phyloP scores from a whole-genome alignment of 2,888 invertebrate species.

The Osmoderma eremita region DNA sequence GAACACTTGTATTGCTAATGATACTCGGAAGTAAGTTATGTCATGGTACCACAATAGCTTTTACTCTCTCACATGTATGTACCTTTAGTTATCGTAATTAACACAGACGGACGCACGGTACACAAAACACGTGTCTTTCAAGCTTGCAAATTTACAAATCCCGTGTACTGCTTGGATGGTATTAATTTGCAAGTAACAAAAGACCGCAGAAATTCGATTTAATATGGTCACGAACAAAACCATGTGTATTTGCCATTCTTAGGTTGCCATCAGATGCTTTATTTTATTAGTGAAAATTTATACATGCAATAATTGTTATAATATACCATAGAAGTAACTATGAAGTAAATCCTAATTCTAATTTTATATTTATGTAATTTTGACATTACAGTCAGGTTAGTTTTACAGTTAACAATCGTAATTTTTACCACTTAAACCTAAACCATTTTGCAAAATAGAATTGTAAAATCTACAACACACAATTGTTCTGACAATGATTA shows the following conservation, averaged over 20 bases:
- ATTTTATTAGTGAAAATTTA: neutral
- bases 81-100: neutral
- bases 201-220: neutral
- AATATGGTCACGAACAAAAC: constrained; percentile 7
- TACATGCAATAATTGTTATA: no score
- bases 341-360: no score
- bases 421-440: no score
- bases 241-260: neutral
- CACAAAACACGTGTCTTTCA: neutral
- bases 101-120: neutral
- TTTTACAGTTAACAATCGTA: no score
- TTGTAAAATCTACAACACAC: no score
- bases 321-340: no score
- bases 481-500: no score
- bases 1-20: constrained; percentile 18
- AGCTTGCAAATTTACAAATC: neutral
- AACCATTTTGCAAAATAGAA: no score
- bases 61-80: neutral
- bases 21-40: neutral
- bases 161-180: neutral
- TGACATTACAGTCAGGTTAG: no score
- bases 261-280: neutral
- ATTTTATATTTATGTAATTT: no score
- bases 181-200: neutral
- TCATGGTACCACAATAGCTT: neutral